Conservation (phyloP, 2,888 invertebrate species). For the Escarpia spicata region DNA sequence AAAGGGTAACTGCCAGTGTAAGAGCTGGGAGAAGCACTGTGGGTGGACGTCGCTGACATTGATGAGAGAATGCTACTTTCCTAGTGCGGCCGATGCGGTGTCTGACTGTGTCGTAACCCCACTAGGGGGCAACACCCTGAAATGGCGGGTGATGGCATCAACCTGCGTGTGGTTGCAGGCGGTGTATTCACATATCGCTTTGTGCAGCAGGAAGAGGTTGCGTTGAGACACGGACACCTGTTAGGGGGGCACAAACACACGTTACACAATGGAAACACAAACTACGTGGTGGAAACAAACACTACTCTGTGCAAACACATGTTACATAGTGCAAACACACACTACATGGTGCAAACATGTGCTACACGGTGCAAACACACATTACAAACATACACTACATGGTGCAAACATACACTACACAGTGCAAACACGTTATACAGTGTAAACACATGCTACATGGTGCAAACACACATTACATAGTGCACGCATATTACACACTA, state of each 20-base stretch:
- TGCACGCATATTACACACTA: too few relatives aligned
- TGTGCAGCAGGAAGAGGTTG: conserved; percentile 89
- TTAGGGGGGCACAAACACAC: conserved; percentile 14
- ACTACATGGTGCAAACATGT: too few relatives aligned
- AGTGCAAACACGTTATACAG: too few relatives aligned
- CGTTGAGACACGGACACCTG: conserved; percentile 97
- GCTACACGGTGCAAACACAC: too few relatives aligned
- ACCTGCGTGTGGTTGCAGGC: conserved; percentile 90
- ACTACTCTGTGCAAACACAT: too few relatives aligned
- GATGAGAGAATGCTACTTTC: neutral
- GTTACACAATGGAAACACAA: neutral
- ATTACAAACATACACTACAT: too few relatives aligned
- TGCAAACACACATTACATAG: neutral
- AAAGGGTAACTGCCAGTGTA: neutral
- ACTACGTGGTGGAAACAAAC: too few relatives aligned
- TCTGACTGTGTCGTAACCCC: neutral
- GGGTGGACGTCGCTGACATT: neutral
- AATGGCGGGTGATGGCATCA: conserved; percentile 71
- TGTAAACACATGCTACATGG: too few relatives aligned
- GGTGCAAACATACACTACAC: too few relatives aligned
- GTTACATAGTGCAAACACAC: too few relatives aligned
- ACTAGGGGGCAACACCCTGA: conserved; percentile 26
- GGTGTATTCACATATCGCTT: conserved; percentile 93
- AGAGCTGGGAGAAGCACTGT: neutral
- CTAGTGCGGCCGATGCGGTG: neutral